Base-by-base conservation (phyloP, 2,113 vertebrate genomes). In the Paraplagusia blochii region DNA sequence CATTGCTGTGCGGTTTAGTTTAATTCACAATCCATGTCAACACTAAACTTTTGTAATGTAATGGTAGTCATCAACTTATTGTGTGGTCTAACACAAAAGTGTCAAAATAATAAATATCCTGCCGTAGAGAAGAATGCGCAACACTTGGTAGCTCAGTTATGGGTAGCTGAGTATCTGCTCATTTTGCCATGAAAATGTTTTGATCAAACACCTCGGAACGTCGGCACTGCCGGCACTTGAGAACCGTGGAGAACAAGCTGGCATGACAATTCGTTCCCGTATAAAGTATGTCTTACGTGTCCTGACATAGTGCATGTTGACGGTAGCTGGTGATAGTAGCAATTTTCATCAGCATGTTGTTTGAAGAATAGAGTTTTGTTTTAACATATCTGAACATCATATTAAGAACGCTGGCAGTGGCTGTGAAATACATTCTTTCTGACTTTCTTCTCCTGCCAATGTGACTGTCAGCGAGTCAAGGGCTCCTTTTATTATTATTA, bases 391-490 rank as follows among this genome's bases (percentile, higher is more conserved):
- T 8, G 58, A 57, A 63, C 43, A 11, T 7, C 65, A 74, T 50
- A 62, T 60, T 71, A 68, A 66, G 57, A 54, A 43, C 44, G 36
- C 38, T 80, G 70, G 70, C 72, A 79, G 46, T 6, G 9, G 15
- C 10, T 29, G 19, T 43, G 61, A 64, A 66, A 17, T 53, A 76
- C 75, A 76, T 54, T 48, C 73, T 60, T 35, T 18, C 40, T 14
- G 8, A 38, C 48, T 79, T 22, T 77, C 43, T 74, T 82, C 53
- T 51, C 8, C n/a, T 55, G 72, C 79, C 81, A 80, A 57, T 5
- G 63, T n/a, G 55, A 75, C 66, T 72, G 45, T 49, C 15, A 67
- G 76, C 69, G 2, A 33, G 54, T 79, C 66, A 66, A 71, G 47
- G 65, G 18, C 9, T 14, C 7, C 62, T 17, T 67, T 57, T 43